Evolutionary conservation across 2,113 vertebrate genomes (phyloP), one percentile per base, ranked within the genome.

Genomic region (Chaetodon trifascialis): DNA sequence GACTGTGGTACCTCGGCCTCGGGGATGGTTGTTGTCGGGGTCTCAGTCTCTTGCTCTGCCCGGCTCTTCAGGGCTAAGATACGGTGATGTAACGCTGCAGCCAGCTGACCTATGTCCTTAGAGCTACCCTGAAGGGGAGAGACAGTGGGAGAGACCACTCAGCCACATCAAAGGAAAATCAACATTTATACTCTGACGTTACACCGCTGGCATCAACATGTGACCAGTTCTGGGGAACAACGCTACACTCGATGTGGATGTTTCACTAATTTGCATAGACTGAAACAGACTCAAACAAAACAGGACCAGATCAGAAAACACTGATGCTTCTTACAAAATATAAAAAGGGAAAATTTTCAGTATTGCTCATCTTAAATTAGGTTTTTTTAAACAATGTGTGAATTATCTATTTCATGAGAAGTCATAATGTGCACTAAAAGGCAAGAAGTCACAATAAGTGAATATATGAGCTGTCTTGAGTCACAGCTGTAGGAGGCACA

Each of bases 71-170:
- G 92, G 49, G 98, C 98, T 86, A 99, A 89, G 93, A 99, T 99
- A 12, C 98, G 97, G 86, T 99, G 98, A 92, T 99, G 98, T 76
- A 99, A 92, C 0, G 98, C 98, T 0, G 98, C 97, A 0, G 96
- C 98, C 78, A 99, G 89, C 89, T 99, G 98, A 77, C 98, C 98
- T 0, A 98, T 95, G 80, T 99, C 98, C 94, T 99, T 99, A 65
- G 98, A 99, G 88, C 98, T 99, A 52, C 97, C 98, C 98, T 99
- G 51, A 60, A 66, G 67, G 40, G 34, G 38, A n/a, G 23, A 70
- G 56, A 77, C 25, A 70, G 19, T 17, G 38, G 44, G 19, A 73
- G 21, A 82, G 12, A 62, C 0, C 49, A 7, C 5, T 89, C 23
- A 87, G 74, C 40, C 46, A 80, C 55, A 30, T 2, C 11, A 15